Evolutionary conservation across 1,140 invertebrate species (phyloP), one percentile per base, ranked within the genome.

Genomic region (Trichonephila inaurata): DNA sequence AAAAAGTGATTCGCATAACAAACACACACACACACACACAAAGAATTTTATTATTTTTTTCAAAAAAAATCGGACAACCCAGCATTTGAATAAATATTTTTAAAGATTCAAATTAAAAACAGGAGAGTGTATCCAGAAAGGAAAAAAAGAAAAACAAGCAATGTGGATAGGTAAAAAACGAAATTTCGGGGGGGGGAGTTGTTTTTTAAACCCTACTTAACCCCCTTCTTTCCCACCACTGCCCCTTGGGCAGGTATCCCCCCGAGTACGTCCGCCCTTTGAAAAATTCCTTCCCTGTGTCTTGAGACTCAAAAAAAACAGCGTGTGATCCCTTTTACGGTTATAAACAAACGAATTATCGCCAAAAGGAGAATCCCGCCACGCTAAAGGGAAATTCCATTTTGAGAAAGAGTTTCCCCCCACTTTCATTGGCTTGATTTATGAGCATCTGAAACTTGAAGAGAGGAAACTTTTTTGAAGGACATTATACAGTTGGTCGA

Each of bases 341-440:
- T 77, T 77, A 77, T 77, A 77, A 77, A 77, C 72, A 77, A 77
- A 83, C 51, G 82, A 83, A 83, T 58, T 58, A 60, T 83, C 82
- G 82, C 82, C 82, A 83, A 83, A 83, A 83, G 40, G 40, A 60
- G 44, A 60, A 28, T 44, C 72, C 72, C 28, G 72, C 72, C 72
- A 18, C 69, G 2, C 33, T 77, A 33, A 77, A 77, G 72, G 72
- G 28, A 77, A 77, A 40, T 33, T 33, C 72, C 72, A 40, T 19
- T 77, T 82, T 10, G 33, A 77, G 33, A 14, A 40, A 12, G 51
- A 51, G 10, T 5, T 16, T 33, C 33, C 72, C 72, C 18, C 33
- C 14, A 18, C 40, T 4, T 18, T 12, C 51, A 51, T 83, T 83
- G 82, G 82, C 82, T 24, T 83, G 14, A 58, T 83, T 51, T 83